Evolutionary conservation across 2,797 vertebrate species (phyloP).

Genomic region (Gadopsis marmoratus): DNA sequence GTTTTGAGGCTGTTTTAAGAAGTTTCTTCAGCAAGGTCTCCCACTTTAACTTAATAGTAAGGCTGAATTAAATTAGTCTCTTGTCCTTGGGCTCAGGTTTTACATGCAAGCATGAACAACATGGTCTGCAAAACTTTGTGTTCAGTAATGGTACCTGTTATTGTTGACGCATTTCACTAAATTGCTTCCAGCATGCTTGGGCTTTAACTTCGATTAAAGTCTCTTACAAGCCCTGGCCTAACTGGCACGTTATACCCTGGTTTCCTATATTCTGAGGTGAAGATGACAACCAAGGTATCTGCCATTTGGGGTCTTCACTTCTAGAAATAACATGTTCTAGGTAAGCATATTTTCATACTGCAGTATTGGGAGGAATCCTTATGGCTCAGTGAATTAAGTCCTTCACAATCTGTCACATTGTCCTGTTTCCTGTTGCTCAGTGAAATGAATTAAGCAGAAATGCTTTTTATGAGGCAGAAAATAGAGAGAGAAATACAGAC

Average conservation of each 20-base stretch:
- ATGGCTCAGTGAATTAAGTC: conserved; percentile 71
- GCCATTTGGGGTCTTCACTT: conserved; percentile 57
- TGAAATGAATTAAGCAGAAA: conserved; percentile 61
- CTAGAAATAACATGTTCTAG: conserved; percentile 65
- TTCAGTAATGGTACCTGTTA: conserved; percentile 10
- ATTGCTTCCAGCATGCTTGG: conserved; percentile 50
- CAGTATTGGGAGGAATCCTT: conserved; percentile 62
- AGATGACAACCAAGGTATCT: conserved; percentile 59
- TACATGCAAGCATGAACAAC: background rate
- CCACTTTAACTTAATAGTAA: conserved; percentile 45
- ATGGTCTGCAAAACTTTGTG: conserved; percentile 10
- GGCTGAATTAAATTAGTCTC: conserved; percentile 56
- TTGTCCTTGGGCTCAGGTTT: conserved; percentile 61
- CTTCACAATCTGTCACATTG: conserved; percentile 66
- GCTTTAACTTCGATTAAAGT: conserved; percentile 61
- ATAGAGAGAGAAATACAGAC: conserved; percentile 41
- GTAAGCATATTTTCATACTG: conserved; percentile 66
- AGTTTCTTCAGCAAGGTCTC: conserved; percentile 52
- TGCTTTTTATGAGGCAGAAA: conserved; percentile 58
- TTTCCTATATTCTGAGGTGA: conserved; percentile 47
- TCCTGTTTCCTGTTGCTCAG: conserved; percentile 65
- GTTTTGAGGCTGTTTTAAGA: conserved; percentile 49
- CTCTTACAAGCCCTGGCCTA: conserved; percentile 40
- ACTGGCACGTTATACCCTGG: conserved; percentile 24
- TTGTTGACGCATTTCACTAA: conserved; percentile 55